A percentile compares a stretch with the other conserved stretches of the same genome.
Evolutionary conservation across 2,888 invertebrate genomes (phyloP).

Genomic region (Euphydryas editha): DNA sequence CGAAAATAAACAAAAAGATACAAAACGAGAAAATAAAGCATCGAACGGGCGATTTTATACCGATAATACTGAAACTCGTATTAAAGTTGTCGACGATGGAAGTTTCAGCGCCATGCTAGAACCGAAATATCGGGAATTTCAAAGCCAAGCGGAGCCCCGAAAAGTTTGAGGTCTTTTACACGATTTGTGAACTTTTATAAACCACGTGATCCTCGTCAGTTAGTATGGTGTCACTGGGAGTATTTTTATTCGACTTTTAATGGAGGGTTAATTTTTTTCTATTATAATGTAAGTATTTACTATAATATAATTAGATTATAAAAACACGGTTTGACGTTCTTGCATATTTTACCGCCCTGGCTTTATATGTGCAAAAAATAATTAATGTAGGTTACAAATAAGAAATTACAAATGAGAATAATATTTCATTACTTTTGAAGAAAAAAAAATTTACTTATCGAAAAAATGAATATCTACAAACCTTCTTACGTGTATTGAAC

Average conservation of each 20-base stretch:
- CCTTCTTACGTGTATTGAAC: no score
- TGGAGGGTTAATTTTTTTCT: no score
- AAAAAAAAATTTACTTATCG: no score
- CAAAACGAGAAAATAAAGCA: conserved; percentile 4
- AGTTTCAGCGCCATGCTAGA: conserved; percentile 27
- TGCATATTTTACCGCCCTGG: no score
- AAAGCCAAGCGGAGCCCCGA: conserved; percentile 37
- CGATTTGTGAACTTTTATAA: conserved; percentile 45
- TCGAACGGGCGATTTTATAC: conserved; percentile 9
- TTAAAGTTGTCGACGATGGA: conserved; percentile 18
- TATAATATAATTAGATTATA: no score
- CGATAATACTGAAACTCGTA: conserved; percentile 21
- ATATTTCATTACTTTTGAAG: no score
- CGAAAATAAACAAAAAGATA: conserved; percentile 1
- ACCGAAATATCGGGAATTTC: conserved; percentile 35
- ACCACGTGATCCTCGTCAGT: conserved; percentile 4
- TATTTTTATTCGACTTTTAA: neutral
- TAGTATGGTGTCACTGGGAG: neutral
- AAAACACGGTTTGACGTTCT: no score
- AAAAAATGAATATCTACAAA: no score
- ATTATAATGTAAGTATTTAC: no score
- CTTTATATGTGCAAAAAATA: no score
- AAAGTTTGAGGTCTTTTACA: conserved; percentile 43
- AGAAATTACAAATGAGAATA: no score
- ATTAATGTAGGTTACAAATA: no score